Evolutionary conservation across 2,797 vertebrate genomes (phyloP).

Genomic region (Pangasius larnaudii): DNA sequence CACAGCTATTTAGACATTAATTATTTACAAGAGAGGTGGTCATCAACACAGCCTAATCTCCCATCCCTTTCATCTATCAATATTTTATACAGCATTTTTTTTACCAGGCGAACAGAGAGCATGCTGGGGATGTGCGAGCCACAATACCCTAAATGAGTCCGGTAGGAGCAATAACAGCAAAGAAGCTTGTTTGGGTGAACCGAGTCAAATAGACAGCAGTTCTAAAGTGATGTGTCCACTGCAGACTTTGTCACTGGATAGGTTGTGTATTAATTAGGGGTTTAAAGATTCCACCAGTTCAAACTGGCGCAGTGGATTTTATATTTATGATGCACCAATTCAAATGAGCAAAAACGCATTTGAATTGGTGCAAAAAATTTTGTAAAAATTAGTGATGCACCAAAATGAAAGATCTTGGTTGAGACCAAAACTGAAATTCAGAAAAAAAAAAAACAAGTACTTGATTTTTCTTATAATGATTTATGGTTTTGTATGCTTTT

Average conservation of each 20-base stretch:
- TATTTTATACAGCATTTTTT: slow-evolving; percentile 48
- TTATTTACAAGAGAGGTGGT: slow-evolving; percentile 55
- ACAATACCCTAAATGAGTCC: slow-evolving; percentile 38
- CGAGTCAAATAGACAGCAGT: neutral
- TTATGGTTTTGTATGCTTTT: neutral
- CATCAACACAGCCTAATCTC: slow-evolving; percentile 41
- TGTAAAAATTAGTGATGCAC: neutral
- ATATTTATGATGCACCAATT: neutral
- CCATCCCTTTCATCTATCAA: slow-evolving; percentile 49
- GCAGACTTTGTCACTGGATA: neutral
- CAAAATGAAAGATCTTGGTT: neutral
- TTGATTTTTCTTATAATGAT: neutral
- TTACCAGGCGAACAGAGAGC: slow-evolving; percentile 43
- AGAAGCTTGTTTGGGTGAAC: slow-evolving; percentile 21
- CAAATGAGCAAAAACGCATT: neutral
- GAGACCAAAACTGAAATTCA: neutral
- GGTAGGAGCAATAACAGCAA: slow-evolving; percentile 34
- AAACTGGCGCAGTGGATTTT: neutral
- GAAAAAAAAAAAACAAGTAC: neutral
- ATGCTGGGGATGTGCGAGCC: slow-evolving; percentile 34
- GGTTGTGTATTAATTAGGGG: slow-evolving; percentile 3
- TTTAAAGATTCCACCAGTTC: neutral
- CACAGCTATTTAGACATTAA: slow-evolving; percentile 51
- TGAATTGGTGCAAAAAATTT: neutral
- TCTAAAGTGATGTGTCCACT: neutral